phyloP scores from a whole-genome alignment of 2,113 vertebrate species.

The Tympanuchus pallidicinctus region DNA sequence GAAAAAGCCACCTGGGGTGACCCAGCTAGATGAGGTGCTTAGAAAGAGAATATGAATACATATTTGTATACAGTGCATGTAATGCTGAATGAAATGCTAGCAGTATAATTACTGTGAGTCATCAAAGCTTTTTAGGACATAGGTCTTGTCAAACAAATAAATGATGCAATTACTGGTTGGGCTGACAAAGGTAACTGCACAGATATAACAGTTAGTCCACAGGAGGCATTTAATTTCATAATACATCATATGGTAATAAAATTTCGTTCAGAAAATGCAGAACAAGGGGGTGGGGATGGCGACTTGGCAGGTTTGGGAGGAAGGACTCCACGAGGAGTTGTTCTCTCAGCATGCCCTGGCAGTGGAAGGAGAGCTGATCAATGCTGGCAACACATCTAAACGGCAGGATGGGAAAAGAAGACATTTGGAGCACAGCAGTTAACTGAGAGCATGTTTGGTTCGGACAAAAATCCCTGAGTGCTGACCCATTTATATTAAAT shows the following conservation, averaged over 20 bases:
- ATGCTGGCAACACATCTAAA: not conserved
- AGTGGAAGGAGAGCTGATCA: not conserved
- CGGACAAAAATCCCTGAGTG: not conserved
- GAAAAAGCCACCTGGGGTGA: not conserved
- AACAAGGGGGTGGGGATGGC: not conserved
- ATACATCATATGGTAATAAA: not conserved
- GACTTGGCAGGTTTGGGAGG: not conserved
- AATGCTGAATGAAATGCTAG: not conserved
- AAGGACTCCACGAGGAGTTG: not conserved
- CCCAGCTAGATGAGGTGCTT: not conserved
- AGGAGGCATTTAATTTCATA: not conserved
- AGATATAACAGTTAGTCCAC: not conserved
- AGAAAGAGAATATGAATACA: not conserved
- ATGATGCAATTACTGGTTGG: not conserved
- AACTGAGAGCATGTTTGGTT: not conserved
- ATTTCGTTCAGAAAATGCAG: not conserved
- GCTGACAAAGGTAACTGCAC: not conserved
- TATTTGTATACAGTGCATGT: not conserved
- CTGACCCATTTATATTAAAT: not conserved
- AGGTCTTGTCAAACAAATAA: not conserved
- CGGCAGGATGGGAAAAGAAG: not conserved
- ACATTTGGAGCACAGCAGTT: not conserved
- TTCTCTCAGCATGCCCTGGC: not conserved
- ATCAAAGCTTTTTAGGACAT: not conserved
- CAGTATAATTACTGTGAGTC: not conserved